Conservation (phyloP, 1,140 invertebrate species). For the Cecropterus lyciades region DNA sequence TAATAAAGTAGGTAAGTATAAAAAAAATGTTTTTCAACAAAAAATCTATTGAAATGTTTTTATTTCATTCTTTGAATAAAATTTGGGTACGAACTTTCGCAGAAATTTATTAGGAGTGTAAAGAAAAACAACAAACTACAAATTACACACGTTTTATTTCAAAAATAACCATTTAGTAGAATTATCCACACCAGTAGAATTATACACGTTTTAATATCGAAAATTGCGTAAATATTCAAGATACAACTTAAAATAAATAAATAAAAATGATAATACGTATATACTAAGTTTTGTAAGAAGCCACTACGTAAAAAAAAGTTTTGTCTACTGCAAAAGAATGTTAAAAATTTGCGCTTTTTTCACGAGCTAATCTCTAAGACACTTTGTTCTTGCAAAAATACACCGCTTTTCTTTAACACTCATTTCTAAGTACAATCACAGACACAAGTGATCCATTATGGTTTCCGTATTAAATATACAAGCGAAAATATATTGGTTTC, state of each 20-base stretch:
- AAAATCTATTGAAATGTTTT: too few relatives aligned
- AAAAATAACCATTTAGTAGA: conserved; percentile 43
- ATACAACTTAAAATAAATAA: neutral
- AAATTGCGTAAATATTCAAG: conserved; percentile 18
- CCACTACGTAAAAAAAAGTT: conserved; percentile 12
- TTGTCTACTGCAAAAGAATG: conserved; percentile 13
- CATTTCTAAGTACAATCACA: conserved; percentile 33
- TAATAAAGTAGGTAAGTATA: too few relatives aligned
- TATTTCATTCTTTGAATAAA: too few relatives aligned
- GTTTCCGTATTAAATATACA: conserved; percentile 24
- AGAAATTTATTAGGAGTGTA: too few relatives aligned
- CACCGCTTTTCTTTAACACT: conserved; percentile 22
- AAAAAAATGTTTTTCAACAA: too few relatives aligned
- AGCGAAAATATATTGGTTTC: conserved; percentile 6
- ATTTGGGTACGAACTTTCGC: too few relatives aligned
- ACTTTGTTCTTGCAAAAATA: conserved; percentile 34
- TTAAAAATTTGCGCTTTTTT: conserved; percentile 16
- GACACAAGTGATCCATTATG: conserved; percentile 32
- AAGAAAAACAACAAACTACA: conserved; percentile 20
- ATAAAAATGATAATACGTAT: conserved; percentile 4
- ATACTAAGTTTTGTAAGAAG: neutral
- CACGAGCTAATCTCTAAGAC: conserved; percentile 16
- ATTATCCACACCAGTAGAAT: conserved; percentile 21
- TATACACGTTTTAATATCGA: conserved; percentile 23
- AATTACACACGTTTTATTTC: conserved; percentile 43